Percentiles rank a stretch among this genome's conserved stretches.
phyloP scores from a whole-genome alignment of 2,797 vertebrate species.

The Acanthis flammea region DNA sequence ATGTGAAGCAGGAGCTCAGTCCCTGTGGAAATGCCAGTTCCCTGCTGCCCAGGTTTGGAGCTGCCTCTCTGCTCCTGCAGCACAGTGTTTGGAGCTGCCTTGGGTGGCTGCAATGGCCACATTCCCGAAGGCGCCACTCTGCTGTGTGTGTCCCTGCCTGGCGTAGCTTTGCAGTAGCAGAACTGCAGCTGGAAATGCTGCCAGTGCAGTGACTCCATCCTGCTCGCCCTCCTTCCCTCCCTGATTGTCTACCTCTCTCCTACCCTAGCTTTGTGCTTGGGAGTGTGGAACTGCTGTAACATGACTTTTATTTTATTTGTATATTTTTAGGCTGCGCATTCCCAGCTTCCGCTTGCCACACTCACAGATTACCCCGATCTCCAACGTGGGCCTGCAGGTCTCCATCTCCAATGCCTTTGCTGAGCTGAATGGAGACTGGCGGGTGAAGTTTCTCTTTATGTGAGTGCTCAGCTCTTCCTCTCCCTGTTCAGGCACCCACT shows the following conservation, averaged over 20 bases:
- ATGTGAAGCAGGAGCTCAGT: neutral
- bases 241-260: neutral
- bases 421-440: neutral
- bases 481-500: fast-evolving
- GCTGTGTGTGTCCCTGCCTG: neutral
- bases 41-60: fast-evolving
- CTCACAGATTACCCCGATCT: neutral
- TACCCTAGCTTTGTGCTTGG: fast-evolving
- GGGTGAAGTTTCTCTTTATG: neutral
- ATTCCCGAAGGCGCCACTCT: neutral
- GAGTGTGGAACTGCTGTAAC: neutral
- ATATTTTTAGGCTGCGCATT: neutral
- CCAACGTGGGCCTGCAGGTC: constrained; percentile 2
- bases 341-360: neutral
- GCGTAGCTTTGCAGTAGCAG: fast-evolving
- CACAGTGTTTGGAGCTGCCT: fast-evolving
- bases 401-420: constrained; percentile 34
- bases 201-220: fast-evolving
- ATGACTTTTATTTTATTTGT: neutral
- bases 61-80: neutral
- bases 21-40: neutral
- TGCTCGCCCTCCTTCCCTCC: neutral
- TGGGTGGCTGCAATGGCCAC: neutral
- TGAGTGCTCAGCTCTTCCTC: neutral
- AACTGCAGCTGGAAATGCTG: neutral